Evolutionary conservation across 2,888 invertebrate species (phyloP), one percentile per base, ranked within the genome.

Genomic region (Melanargia galathea): DNA sequence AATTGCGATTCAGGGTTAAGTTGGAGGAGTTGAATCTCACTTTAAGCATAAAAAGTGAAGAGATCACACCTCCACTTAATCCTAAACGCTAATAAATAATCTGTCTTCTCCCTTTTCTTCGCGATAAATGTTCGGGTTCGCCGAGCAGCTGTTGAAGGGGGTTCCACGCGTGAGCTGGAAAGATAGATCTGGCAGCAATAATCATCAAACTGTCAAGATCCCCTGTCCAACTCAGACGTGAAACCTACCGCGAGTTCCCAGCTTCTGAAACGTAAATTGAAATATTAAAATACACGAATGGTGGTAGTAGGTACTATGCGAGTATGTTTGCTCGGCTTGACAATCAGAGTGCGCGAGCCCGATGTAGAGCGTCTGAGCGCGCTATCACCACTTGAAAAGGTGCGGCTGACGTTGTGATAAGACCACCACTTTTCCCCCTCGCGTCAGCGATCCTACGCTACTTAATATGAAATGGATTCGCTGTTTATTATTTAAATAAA

Each of bases 21-120:
- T 92, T 92, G 92, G 92, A 92, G 92, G 92, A 92, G 92, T 92
- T 92, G 92, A 92, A 92, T 92, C 92, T 92, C 92, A 92, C 92
- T 92, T 92, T 90, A 90, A 82, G 71, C 76, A 83, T 78, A 86
- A 89, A 92, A 92, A 92, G 92, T 92, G 92, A 92, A 92, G 92
- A 92, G 92, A 92, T 92, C 92, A 92, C 92, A 91, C 92, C 92
- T 92, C 92, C 92, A 92, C 92, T 92, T 92, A 85, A 86, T 85
- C 89, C 88, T 81, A 81, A 71, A 82, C 87, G 90, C 90, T 70
- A 52, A 11, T 20, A 35, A 52, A 11, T 20, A 35, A 64, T 63
- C 18, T 22, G 55, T 66, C 62, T 57, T 60, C 52, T 45, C 10
- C 13, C 11, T 56, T 30, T 30, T 16, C 26, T 24, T 43, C 46